phyloP scores from a whole-genome alignment of 2,888 invertebrate species.

The Tenodera sinensis region DNA sequence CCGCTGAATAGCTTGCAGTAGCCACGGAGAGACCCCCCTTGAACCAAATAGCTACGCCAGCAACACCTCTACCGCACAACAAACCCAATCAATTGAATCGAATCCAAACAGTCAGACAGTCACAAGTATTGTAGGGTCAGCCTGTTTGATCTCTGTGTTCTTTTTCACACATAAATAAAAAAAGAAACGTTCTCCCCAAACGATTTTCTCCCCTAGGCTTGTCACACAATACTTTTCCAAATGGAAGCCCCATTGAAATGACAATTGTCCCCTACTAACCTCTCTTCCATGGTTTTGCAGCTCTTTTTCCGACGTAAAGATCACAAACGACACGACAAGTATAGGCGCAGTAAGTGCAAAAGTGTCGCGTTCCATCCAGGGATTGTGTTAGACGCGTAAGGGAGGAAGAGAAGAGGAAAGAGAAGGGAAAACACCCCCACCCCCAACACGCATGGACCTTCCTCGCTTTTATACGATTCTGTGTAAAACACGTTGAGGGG shows the following conservation, averaged over 20 bases:
- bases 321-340: background rate
- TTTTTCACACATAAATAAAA: background rate
- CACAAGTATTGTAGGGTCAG: background rate
- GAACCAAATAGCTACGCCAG: background rate
- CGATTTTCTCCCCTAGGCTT: slow-evolving; percentile 3
- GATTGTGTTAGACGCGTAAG: background rate
- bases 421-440: background rate
- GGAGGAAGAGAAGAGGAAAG: background rate
- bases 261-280: slow-evolving; percentile 20
- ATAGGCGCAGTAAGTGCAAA: background rate
- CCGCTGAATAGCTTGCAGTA: no score
- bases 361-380: background rate
- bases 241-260: slow-evolving; percentile 24
- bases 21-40: no score
- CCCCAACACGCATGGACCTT: background rate
- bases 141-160: slow-evolving; percentile 1
- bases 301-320: background rate
- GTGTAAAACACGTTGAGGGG: background rate
- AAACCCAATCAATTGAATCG: slow-evolving; percentile 21
- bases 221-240: slow-evolving; percentile 9
- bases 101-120: slow-evolving; percentile 25
- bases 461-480: background rate
- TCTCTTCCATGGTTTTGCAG: background rate
- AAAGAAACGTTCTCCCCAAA: background rate
- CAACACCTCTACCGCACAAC: background rate